Base-by-base conservation (phyloP, 2,113 vertebrate species). In the Hypomesus transpacificus region DNA sequence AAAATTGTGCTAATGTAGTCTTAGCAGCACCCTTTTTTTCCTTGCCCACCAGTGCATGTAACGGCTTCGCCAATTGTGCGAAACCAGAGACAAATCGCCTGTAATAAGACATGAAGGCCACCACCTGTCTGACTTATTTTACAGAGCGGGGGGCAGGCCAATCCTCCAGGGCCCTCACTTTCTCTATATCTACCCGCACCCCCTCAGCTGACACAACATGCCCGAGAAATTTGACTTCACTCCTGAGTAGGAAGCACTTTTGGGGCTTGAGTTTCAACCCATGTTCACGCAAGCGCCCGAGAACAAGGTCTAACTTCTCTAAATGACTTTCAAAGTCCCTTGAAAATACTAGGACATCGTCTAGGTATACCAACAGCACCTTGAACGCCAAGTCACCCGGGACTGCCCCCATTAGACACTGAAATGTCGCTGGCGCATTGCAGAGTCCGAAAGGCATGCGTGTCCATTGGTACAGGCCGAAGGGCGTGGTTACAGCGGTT, bases 81-180 rank as follows among this genome's bases (percentile, higher is more conserved):
- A 78, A 79, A 7, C n/a, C 8, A 3, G 77, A 28, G 3, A 79
- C 69, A 64, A 68, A 79, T 0, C 64, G 6, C n/a, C 65, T 18
- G 16, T 72, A 75, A 7, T 79, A 75, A 14, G 52, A 52, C 69
- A 72, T 72, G 11, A 79, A 75, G 1, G 69, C 53, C 0, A 75
- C 58, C 0, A 75, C 59, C 21, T 69, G 64, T 14, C 73, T 68
- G n/a, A 75, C 64, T 46, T 66, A 63, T 13, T 17, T 79, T 6
- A 59, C 14, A 1, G 2, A 21, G 9, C 51, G 59, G 14, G 77
- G 68, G 6, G 28, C 17, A 17, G 51, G 62, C 73, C 77, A 72
- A 0, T n/a, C 26, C 18, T 75, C 39, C 28, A 79, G n/a, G 11
- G 17, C 68, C 20, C 5, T 17, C 1, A 61, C 54, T 21, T 79